Conservation (phyloP, 64 coral and sea anemone species). For the Acropora yongei region DNA sequence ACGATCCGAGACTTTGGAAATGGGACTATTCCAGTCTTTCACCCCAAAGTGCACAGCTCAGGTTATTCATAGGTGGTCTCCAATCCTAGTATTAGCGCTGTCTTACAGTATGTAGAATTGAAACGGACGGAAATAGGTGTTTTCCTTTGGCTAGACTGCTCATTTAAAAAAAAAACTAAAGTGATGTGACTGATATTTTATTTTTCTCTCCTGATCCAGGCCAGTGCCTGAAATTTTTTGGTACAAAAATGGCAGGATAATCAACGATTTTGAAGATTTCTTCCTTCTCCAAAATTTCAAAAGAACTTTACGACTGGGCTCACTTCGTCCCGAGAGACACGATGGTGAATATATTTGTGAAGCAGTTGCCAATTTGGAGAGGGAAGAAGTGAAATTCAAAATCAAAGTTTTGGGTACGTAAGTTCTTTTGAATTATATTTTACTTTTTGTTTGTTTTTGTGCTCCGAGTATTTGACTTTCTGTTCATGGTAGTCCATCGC, state of each 20-base stretch:
- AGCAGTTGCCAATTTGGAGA: neutral
- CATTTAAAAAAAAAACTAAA: neutral
- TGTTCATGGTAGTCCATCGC: no score
- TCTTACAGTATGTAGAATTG: neutral
- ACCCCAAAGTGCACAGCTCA: no score
- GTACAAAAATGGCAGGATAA: neutral
- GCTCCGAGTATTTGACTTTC: no score
- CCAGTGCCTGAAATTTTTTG: neutral
- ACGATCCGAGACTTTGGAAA: no score
- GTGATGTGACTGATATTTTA: neutral
- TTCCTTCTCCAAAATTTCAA: neutral
- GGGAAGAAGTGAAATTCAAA: neutral
- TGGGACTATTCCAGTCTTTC: no score
- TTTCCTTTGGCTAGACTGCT: no score
- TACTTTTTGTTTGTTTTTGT: no score
- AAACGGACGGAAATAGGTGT: no score
- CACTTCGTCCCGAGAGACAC: neutral
- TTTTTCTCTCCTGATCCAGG: neutral
- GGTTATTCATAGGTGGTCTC: no score
- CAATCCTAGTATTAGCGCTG: no score
- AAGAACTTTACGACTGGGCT: conserved; percentile 30
- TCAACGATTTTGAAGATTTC: neutral
- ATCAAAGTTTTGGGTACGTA: conserved; percentile 27
- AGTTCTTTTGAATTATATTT: no score
- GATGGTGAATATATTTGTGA: conserved; percentile 21